Percentiles rank a stretch among this genome's conserved stretches.
These are phyloP conservation scores for Synchiropus splendidus DNA, from an alignment of 2,113 vertebrate species.

Conservation along the genomic window DNA sequence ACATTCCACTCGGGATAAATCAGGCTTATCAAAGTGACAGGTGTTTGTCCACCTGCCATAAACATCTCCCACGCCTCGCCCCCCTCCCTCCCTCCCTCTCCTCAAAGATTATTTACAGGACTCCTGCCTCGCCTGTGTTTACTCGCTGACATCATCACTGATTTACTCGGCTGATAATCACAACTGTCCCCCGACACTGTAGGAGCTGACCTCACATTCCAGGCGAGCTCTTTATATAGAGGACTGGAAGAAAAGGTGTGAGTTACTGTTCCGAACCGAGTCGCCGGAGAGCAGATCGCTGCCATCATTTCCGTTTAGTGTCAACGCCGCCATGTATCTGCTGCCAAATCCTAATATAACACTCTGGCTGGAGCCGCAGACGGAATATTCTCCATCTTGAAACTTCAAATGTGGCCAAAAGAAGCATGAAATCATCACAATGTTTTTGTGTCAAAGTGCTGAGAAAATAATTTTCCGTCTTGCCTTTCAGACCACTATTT, in stretches of 20 bases:
- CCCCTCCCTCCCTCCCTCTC: constrained; percentile 59
- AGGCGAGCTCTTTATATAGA: constrained; percentile 34
- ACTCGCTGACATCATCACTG: constrained; percentile 50
- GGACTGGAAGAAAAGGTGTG: constrained; percentile 27
- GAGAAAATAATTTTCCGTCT: too few species aligned
- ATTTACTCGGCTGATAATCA: constrained; percentile 66
- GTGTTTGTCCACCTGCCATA: constrained; percentile 83
- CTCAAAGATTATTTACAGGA: constrained; percentile 64
- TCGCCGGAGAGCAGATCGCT: constrained; percentile 25
- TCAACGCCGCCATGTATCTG: constrained; percentile 30
- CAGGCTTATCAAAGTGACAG: constrained; percentile 76
- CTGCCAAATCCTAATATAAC: constrained; percentile 7
- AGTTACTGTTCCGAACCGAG: constrained; percentile 33
- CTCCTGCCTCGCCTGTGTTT: constrained; percentile 46
- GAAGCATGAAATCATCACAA: too few species aligned
- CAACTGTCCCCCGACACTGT: constrained; percentile 37
- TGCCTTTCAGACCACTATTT: too few species aligned
- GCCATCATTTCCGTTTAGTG: constrained; percentile 35
- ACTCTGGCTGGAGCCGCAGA: too few species aligned
- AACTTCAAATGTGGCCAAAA: too few species aligned
- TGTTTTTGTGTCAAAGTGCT: too few species aligned
- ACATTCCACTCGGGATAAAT: constrained; percentile 77
- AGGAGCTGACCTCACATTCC: constrained; percentile 18
- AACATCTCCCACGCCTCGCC: constrained; percentile 71
- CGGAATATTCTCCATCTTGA: too few species aligned